Conservation (phyloP, 2,797 vertebrate species). For the Siniperca undulata region DNA sequence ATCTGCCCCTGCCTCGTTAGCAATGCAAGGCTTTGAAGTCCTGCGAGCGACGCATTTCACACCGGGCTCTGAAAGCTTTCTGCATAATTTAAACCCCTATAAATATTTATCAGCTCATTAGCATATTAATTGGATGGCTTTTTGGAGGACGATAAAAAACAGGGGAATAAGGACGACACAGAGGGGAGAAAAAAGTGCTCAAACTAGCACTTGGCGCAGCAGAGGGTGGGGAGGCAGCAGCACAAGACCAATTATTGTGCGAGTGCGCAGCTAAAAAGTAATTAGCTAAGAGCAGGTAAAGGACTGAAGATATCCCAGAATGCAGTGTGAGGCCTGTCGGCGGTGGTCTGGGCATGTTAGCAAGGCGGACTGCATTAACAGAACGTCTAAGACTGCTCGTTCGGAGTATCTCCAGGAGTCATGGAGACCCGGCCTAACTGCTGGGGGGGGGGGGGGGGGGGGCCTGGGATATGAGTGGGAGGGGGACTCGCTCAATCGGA, state of each 20-base stretch:
- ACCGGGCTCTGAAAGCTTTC: conserved; percentile 97
- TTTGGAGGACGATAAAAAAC: conserved; percentile 86
- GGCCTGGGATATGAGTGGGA: conserved; percentile 35
- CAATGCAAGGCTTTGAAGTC: conserved; percentile 99
- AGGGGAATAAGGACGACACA: conserved; percentile 80
- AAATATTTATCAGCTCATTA: conserved; percentile 99
- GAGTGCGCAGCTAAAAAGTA: conserved; percentile 77
- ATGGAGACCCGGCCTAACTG: conserved; percentile 57
- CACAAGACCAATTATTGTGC: conserved; percentile 86
- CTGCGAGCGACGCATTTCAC: conserved; percentile 98
- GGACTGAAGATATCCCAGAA: conserved; percentile 79
- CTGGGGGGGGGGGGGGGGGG: conserved; percentile 1
- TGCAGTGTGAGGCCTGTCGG: conserved; percentile 88
- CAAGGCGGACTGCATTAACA: conserved; percentile 78
- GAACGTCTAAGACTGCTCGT: conserved; percentile 51
- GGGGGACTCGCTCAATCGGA: conserved; percentile 76
- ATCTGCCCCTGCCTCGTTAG: conserved; percentile 97
- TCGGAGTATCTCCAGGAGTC: conserved; percentile 66
- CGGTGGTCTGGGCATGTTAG: conserved; percentile 84
- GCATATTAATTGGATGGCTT: conserved; percentile 99
- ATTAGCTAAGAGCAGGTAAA: conserved; percentile 85
- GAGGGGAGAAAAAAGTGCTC: conserved; percentile 69
- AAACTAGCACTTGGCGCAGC: conserved; percentile 79
- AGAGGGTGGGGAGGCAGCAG: conserved; percentile 63
- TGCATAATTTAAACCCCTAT: conserved; percentile 99